These are phyloP conservation scores for Ditula angustiorana DNA, from an alignment of 2,888 invertebrate species.

Conservation along the genomic window DNA sequence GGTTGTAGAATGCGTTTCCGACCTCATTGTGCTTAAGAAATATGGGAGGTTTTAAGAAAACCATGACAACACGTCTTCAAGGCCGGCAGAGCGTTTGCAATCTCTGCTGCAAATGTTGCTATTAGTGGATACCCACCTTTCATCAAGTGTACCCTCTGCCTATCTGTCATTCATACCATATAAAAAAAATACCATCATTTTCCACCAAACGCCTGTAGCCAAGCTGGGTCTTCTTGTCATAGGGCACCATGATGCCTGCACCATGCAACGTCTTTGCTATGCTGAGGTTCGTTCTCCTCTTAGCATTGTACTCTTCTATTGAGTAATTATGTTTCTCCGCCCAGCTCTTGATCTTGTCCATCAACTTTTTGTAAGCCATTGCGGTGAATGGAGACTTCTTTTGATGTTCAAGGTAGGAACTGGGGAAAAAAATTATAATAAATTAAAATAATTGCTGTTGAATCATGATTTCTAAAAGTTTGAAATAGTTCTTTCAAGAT, in stretches of 20 bases:
- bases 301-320: slow-evolving; percentile 84
- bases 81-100: too few species aligned
- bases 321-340: slow-evolving; percentile 86
- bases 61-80: too few species aligned
- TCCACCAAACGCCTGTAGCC: slow-evolving; percentile 93
- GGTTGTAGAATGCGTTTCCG: too few species aligned
- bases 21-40: too few species aligned
- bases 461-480: too few species aligned
- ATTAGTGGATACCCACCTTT: too few species aligned
- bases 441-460: slow-evolving; percentile 11
- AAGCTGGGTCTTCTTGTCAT: slow-evolving; percentile 91
- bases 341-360: slow-evolving; percentile 86
- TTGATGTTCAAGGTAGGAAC: slow-evolving; percentile 82
- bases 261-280: slow-evolving; percentile 92
- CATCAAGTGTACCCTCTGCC: too few species aligned
- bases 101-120: too few species aligned
- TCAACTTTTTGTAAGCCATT: slow-evolving; percentile 84
- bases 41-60: too few species aligned
- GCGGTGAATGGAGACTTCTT: slow-evolving; percentile 88
- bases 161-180: too few species aligned
- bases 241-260: slow-evolving; percentile 94
- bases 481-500: too few species aligned
- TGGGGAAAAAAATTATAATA: slow-evolving; percentile 63
- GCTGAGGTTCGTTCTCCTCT: slow-evolving; percentile 86
- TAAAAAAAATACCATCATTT: slow-evolving; percentile 83